Percentiles rank a stretch among this genome's conserved stretches.
Conservation (phyloP, 2,113 vertebrate species). For the Burhinus oedicnemus region DNA sequence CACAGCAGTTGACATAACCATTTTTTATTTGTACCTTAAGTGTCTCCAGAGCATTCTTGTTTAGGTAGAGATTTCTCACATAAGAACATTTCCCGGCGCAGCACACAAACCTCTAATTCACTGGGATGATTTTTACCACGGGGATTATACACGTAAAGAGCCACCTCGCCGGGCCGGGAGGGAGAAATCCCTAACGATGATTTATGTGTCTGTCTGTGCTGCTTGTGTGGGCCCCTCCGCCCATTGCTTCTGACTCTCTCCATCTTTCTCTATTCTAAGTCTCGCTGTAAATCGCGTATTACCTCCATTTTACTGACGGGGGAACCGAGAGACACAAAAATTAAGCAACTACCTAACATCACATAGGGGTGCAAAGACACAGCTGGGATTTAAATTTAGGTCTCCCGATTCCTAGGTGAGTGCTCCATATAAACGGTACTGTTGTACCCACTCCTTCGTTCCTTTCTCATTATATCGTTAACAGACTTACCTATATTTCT, state of each 20-base stretch:
- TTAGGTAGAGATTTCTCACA: slow-evolving; percentile 64
- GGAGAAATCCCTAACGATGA: slow-evolving; percentile 56
- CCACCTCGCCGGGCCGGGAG: slow-evolving; percentile 36
- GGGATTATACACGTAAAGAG: slow-evolving; percentile 63
- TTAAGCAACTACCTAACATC: not conserved
- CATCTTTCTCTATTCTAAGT: not conserved
- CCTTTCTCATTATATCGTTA: not conserved
- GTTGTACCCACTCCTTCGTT: not conserved
- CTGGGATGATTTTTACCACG: slow-evolving; percentile 61
- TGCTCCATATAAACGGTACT: not conserved
- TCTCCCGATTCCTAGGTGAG: not conserved
- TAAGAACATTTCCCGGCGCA: slow-evolving; percentile 46
- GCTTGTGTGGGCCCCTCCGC: not conserved
- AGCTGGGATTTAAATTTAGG: not conserved
- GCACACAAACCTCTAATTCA: slow-evolving; percentile 64
- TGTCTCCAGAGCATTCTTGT: slow-evolving; percentile 70
- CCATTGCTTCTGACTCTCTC: not conserved
- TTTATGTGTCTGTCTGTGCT: not conserved
- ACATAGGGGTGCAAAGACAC: not conserved
- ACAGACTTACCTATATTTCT: not conserved
- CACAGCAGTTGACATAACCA: slow-evolving; percentile 64
- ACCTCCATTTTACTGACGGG: not conserved
- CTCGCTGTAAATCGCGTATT: not conserved
- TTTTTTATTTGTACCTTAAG: slow-evolving; percentile 70
- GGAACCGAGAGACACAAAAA: not conserved